Conservation (phyloP, 2,797 vertebrate species). For the Falco novaeseelandiae region DNA sequence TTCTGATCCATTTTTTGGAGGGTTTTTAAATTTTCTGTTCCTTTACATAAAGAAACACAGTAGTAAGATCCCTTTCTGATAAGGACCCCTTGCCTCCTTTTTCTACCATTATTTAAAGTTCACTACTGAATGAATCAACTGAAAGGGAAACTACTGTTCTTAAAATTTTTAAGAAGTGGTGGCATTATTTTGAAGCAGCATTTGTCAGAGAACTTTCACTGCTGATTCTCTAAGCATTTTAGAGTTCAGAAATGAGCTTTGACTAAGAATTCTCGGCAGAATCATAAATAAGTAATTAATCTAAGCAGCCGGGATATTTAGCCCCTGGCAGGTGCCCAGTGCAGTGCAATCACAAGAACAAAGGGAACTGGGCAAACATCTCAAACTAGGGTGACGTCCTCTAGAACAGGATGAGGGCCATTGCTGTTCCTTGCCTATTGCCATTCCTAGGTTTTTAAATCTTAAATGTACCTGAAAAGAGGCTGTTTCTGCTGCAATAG, state of each 20-base stretch:
- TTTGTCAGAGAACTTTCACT: conserved; percentile 32
- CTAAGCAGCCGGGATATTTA: conserved; percentile 18
- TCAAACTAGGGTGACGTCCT: background rate
- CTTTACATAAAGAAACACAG: background rate
- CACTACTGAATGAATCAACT: background rate
- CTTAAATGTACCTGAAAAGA: background rate
- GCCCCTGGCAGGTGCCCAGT: conserved; percentile 43
- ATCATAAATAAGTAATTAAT: conserved; percentile 58
- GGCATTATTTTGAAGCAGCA: background rate
- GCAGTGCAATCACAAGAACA: background rate
- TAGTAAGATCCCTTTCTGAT: background rate
- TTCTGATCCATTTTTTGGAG: background rate
- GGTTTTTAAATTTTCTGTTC: background rate
- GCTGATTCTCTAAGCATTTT: conserved; percentile 11
- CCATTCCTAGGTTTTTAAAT: background rate
- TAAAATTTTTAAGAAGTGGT: background rate
- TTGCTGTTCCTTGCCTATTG: background rate
- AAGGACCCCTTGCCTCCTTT: background rate
- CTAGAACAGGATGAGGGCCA: background rate
- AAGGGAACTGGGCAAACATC: background rate
- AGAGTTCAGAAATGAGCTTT: conserved; percentile 37
- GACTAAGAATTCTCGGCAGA: conserved; percentile 54
- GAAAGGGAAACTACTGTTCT: background rate
- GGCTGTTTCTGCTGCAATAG: background rate
- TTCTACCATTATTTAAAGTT: background rate